Evolutionary conservation across 2,113 vertebrate genomes (phyloP).

Genomic region (Gorsachius goisagi): DNA sequence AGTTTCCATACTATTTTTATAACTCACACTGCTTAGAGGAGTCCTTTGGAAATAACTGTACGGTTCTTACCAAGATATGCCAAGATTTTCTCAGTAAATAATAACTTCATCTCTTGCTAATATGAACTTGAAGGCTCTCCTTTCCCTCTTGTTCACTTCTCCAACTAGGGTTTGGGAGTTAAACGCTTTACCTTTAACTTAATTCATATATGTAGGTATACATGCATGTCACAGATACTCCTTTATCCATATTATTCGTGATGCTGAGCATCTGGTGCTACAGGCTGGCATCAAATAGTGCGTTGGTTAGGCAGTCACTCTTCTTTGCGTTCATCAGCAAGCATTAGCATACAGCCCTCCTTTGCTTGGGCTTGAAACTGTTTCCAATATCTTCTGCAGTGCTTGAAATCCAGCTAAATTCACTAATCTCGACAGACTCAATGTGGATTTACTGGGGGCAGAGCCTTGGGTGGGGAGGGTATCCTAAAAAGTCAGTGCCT

Average conservation of each 20-base stretch:
- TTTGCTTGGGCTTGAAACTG: not conserved
- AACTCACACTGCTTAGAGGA: not conserved
- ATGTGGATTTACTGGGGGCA: not conserved
- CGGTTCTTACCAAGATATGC: not conserved
- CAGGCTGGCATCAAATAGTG: not conserved
- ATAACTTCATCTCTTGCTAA: not conserved
- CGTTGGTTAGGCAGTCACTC: not conserved
- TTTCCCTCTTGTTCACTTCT: not conserved
- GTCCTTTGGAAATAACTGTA: not conserved
- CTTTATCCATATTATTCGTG: not conserved
- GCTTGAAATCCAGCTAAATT: not conserved
- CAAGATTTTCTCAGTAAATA: not conserved
- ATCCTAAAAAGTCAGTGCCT: not conserved
- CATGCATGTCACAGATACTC: not conserved
- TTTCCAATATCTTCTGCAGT: not conserved
- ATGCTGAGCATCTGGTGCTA: not conserved
- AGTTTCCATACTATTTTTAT: conserved; percentile 9
- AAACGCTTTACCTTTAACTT: not conserved
- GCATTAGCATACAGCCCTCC: not conserved
- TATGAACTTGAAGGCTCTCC: not conserved
- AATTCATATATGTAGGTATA: not conserved
- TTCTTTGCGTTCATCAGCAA: not conserved
- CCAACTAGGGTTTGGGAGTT: not conserved
- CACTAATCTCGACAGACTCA: not conserved
- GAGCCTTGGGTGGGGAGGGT: not conserved